phyloP scores from a whole-genome alignment of 2,888 invertebrate genomes.

The Brachycybe producta region DNA sequence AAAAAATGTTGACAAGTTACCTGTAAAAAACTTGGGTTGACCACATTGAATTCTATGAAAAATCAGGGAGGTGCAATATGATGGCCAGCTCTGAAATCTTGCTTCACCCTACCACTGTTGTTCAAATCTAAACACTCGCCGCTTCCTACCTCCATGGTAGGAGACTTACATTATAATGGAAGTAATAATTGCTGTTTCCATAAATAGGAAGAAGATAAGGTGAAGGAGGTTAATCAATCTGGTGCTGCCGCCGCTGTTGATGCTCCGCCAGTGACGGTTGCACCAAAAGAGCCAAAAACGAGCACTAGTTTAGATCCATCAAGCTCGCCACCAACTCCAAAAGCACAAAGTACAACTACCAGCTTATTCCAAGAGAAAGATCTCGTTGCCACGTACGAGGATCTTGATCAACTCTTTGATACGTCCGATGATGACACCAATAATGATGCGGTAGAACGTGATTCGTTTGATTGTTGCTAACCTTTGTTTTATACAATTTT shows the following conservation, averaged over 20 bases:
- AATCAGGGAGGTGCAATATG: too few relatives aligned
- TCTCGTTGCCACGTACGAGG: conserved; percentile 71
- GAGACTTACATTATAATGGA: too few relatives aligned
- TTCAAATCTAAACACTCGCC: too few relatives aligned
- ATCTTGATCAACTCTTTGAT: conserved; percentile 88
- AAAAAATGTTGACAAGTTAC: too few relatives aligned
- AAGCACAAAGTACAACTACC: conserved; percentile 23
- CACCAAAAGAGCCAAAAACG: conserved; percentile 16
- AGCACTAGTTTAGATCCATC: conserved; percentile 7
- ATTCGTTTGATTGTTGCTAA: conserved; percentile 5
- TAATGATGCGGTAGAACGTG: conserved; percentile 64
- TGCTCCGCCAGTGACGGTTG: conserved; percentile 4
- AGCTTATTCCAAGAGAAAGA: conserved; percentile 79
- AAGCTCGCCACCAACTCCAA: conserved; percentile 20
- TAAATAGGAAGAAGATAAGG: conserved; percentile 12
- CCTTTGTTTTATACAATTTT: conserved; percentile 2
- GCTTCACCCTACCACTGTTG: too few relatives aligned
- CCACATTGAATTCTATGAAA: too few relatives aligned
- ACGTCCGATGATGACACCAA: conserved; percentile 80
- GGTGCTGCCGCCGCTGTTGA: neutral
- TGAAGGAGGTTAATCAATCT: conserved; percentile 1
- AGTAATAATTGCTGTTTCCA: too few relatives aligned
- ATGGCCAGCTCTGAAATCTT: too few relatives aligned
- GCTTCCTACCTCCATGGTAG: too few relatives aligned
- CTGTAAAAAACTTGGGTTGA: too few relatives aligned